These are phyloP conservation scores for Paraescarpia echinospica DNA, from an alignment of 1,140 invertebrate genomes.

Conservation along the genomic window DNA sequence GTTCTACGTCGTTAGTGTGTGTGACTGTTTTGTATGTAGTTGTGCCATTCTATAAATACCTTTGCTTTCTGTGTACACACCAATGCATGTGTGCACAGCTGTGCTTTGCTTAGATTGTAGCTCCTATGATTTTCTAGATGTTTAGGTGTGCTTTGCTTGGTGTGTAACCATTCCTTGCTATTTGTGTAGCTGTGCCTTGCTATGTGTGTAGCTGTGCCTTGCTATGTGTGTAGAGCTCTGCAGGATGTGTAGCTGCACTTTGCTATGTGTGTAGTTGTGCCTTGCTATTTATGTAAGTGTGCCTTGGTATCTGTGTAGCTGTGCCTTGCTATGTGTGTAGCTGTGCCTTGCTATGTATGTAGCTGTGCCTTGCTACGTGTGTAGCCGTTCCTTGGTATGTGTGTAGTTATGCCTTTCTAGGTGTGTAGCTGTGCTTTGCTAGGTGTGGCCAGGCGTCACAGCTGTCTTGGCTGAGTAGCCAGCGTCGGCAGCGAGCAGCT, in stretches of 20 bases:
- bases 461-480: slow-evolving; percentile 36
- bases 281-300: not conserved
- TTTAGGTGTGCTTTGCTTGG: too few relatives aligned
- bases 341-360: not conserved
- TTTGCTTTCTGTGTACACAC: not conserved
- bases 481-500: slow-evolving; percentile 31
- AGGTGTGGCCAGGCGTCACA: slow-evolving; percentile 32
- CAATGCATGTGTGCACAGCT: not conserved
- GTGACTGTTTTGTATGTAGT: too few relatives aligned
- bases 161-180: too few relatives aligned
- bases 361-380: not conserved
- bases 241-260: not conserved
- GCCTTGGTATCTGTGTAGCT: not conserved
- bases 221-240: not conserved
- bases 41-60: not conserved
- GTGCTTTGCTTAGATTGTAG: not conserved
- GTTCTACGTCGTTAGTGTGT: too few relatives aligned
- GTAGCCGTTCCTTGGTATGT: not conserved
- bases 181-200: too few relatives aligned
- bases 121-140: not conserved
- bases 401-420: not conserved
- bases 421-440: slow-evolving; percentile 15
- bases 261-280: not conserved
- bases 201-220: not conserved
- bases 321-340: not conserved